These are phyloP conservation scores for Cataglyphis livida DNA, from an alignment of 2,888 invertebrate genomes.

Conservation along the genomic window DNA sequence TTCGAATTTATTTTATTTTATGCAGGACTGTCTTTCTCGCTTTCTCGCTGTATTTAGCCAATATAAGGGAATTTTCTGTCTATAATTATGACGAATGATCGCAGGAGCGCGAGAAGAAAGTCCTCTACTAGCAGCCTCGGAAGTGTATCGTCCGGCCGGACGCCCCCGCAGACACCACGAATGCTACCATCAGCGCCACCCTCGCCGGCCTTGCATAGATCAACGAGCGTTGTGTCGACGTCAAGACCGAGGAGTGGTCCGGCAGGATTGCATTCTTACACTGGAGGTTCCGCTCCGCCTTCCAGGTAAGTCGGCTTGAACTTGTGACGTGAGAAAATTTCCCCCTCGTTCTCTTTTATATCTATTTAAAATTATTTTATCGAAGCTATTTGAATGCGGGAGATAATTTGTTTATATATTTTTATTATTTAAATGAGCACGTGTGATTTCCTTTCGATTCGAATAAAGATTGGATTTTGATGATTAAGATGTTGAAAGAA, in stretches of 20 bases:
- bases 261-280: conserved; percentile 92
- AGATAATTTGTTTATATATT: not conserved
- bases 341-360: not conserved
- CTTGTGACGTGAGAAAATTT: not conserved
- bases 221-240: conserved; percentile 84
- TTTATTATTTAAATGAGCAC: not conserved
- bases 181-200: conserved; percentile 84
- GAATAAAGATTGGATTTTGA: not conserved
- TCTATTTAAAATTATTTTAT: conserved; percentile 5
- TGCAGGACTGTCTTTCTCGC: not conserved
- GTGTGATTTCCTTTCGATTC: not conserved
- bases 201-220: conserved; percentile 85
- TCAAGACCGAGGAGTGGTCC: conserved; percentile 91
- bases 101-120: conserved; percentile 83
- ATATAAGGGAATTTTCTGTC: not conserved
- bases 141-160: conserved; percentile 85
- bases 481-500: not conserved
- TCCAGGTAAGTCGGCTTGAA: conserved; percentile 86
- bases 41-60: not conserved
- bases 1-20: not conserved
- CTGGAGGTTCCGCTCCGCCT: conserved; percentile 91
- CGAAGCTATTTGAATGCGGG: not conserved
- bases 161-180: conserved; percentile 85
- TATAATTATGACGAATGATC: not conserved
- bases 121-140: conserved; percentile 82